phyloP scores from a whole-genome alignment of 2,888 invertebrate genomes.

The Alsophila aescularia region DNA sequence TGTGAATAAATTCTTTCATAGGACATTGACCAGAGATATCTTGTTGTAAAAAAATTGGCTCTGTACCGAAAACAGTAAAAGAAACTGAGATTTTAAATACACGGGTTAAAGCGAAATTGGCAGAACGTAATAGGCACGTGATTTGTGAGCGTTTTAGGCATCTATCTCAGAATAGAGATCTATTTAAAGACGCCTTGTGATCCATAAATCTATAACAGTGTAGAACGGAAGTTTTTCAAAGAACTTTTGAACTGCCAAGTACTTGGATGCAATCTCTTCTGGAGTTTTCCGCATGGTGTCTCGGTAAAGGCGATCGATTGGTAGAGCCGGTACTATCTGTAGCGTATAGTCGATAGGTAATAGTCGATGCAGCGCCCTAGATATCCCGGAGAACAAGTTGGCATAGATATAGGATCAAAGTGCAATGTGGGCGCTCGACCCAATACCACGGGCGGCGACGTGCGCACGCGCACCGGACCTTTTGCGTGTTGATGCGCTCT shows the following conservation, averaged over 20 bases:
- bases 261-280: neutral
- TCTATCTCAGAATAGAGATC: no score
- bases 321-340: slow-evolving; percentile 59
- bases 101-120: slow-evolving; percentile 41
- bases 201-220: slow-evolving; percentile 24
- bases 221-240: slow-evolving; percentile 8
- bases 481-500: slow-evolving; percentile 57
- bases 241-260: slow-evolving; percentile 1
- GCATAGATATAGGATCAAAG: slow-evolving; percentile 83
- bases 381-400: slow-evolving; percentile 79
- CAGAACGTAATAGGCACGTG: slow-evolving; percentile 38
- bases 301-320: slow-evolving; percentile 40
- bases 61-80: slow-evolving; percentile 38
- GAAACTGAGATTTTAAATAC: slow-evolving; percentile 29
- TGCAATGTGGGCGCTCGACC: slow-evolving; percentile 81
- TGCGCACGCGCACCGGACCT: slow-evolving; percentile 74
- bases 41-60: slow-evolving; percentile 47
- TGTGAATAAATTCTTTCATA: slow-evolving; percentile 36
- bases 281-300: slow-evolving; percentile 12
- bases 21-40: slow-evolving; percentile 47
- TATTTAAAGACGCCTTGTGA: slow-evolving; percentile 33
- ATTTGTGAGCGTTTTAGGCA: slow-evolving; percentile 25
- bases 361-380: slow-evolving; percentile 70
- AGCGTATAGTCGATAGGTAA: slow-evolving; percentile 56
- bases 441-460: slow-evolving; percentile 72